Conservation (phyloP, 1,140 invertebrate species). For the Epicauta chinensis region DNA sequence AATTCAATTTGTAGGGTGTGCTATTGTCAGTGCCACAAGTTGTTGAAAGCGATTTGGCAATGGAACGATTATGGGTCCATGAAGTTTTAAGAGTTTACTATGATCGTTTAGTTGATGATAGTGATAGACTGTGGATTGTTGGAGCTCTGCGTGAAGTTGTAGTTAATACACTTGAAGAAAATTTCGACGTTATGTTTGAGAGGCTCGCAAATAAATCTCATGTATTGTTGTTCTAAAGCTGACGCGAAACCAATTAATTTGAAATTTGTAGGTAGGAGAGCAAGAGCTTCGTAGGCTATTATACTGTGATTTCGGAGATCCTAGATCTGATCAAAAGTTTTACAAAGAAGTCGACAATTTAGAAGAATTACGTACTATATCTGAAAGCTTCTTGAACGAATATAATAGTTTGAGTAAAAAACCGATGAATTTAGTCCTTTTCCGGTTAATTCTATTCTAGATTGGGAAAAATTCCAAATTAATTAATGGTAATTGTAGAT, state of each 20-base stretch:
- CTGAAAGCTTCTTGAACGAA: conserved; percentile 85
- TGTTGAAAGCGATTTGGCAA: conserved; percentile 75
- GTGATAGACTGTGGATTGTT: conserved; percentile 79
- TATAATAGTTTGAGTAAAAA: conserved; percentile 97
- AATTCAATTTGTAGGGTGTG: conserved; percentile 60
- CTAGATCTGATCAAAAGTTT: conserved; percentile 80
- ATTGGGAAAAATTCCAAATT: neutral
- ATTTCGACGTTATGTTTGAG: conserved; percentile 45
- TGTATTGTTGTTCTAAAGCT: neutral
- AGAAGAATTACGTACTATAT: conserved; percentile 73
- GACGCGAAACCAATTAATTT: neutral
- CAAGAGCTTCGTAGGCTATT: conserved; percentile 78
- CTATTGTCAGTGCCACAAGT: conserved; percentile 88
- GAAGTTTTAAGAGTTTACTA: conserved; percentile 91
- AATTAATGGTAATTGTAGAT: conserved; percentile 48
- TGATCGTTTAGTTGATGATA: conserved; percentile 81
- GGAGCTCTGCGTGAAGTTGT: conserved; percentile 55
- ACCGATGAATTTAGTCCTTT: conserved; percentile 94
- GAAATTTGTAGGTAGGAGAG: conserved; percentile 56
- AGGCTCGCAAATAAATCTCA: conserved; percentile 34
- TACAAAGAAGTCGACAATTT: conserved; percentile 87
- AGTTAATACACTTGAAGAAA: conserved; percentile 45
- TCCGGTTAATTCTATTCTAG: conserved; percentile 54
- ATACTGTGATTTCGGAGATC: conserved; percentile 94
- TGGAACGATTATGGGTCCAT: conserved; percentile 92